Evolutionary conservation across 1,140 invertebrate species (phyloP).

Genomic region (Dendrolimus kikuchii): DNA sequence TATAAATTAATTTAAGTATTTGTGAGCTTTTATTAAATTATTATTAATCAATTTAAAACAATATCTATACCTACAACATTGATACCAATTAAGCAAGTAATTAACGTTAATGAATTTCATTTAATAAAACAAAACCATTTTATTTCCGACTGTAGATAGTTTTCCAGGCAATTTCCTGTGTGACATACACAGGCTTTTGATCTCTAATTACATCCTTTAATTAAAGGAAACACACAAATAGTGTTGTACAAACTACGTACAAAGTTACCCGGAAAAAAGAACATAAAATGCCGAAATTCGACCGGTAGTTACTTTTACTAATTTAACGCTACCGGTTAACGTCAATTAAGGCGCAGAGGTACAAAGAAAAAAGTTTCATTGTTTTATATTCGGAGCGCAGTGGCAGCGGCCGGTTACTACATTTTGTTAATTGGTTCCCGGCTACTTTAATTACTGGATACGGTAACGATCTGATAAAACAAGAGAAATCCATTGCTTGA

Average conservation of each 20-base stretch:
- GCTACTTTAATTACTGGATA: conserved; percentile 55
- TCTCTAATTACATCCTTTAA: not conserved
- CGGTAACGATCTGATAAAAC: conserved; percentile 29
- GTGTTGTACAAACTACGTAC: not conserved
- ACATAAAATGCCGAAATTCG: not conserved
- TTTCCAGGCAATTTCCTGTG: too few species aligned
- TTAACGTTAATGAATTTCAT: too few species aligned
- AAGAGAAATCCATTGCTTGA: conserved; percentile 1
- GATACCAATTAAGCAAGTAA: too few species aligned
- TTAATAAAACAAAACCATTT: too few species aligned
- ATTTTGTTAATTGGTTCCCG: conserved; percentile 60
- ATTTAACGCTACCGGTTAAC: conserved; percentile 30
- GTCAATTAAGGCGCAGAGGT: conserved; percentile 49
- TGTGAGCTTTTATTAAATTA: too few species aligned
- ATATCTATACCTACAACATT: too few species aligned
- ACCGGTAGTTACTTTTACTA: conserved; percentile 9
- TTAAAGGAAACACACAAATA: not conserved
- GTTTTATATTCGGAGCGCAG: conserved; percentile 40
- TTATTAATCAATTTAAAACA: too few species aligned
- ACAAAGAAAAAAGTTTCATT: conserved; percentile 47
- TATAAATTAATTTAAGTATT: too few species aligned
- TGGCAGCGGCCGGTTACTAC: conserved; percentile 33
- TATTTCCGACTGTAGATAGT: too few species aligned
- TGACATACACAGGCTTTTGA: too few species aligned
- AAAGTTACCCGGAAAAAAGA: not conserved